A percentile compares a stretch with the other conserved stretches of the same genome.
Evolutionary conservation across 2,888 invertebrate genomes (phyloP).

Genomic region (Calameuta idolon): DNA sequence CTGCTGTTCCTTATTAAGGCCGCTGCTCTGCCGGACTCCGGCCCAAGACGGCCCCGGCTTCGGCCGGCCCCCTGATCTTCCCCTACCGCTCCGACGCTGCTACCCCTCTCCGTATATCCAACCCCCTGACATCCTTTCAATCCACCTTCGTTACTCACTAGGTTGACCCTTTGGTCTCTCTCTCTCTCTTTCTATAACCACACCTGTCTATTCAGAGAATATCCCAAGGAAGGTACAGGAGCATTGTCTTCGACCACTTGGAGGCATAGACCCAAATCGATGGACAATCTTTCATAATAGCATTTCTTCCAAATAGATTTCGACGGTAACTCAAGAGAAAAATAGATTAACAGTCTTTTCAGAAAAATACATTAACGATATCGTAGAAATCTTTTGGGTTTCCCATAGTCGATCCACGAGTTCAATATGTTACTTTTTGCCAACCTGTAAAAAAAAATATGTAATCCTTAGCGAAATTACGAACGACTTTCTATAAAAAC

Average conservation of each 20-base stretch:
- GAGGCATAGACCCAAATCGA: too few species aligned
- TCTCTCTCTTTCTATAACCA: background rate
- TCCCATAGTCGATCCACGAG: background rate
- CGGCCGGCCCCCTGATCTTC: constrained; percentile 3
- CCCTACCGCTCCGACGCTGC: background rate
- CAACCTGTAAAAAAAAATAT: background rate
- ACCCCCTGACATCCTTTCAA: background rate
- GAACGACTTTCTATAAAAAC: background rate
- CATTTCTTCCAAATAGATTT: background rate
- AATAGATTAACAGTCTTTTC: background rate
- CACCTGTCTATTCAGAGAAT: background rate
- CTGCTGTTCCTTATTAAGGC: constrained; percentile 11
- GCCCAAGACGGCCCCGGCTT: background rate
- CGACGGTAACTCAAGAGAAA: background rate
- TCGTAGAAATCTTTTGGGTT: background rate
- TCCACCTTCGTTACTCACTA: background rate
- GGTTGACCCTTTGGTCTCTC: background rate
- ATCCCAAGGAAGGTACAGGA: background rate
- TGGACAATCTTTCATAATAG: background rate
- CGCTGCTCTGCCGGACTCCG: constrained; percentile 3
- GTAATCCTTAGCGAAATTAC: background rate
- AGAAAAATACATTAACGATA: background rate
- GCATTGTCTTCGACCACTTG: background rate
- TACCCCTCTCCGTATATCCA: background rate
- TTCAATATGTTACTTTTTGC: too few species aligned